Evolutionary conservation across 2,797 vertebrate genomes (phyloP).

Genomic region (Premnoplex brunnescens): DNA sequence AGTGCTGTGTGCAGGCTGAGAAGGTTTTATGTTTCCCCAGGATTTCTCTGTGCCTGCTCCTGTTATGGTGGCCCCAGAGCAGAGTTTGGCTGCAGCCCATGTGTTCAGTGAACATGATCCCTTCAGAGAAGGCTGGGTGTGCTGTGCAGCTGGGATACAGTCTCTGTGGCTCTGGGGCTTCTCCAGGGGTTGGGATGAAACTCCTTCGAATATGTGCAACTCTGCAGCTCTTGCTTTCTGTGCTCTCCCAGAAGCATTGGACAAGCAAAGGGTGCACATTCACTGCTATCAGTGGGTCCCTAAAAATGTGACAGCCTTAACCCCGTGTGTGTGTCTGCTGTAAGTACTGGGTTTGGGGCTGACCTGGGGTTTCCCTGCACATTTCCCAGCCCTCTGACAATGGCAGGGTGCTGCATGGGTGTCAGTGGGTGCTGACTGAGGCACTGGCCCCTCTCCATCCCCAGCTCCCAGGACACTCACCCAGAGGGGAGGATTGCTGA

Average conservation of each 20-base stretch:
- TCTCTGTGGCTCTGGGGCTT: neutral
- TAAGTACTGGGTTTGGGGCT: neutral
- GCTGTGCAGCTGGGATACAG: neutral
- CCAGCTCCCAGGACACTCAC: neutral
- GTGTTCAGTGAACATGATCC: neutral
- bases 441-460: neutral
- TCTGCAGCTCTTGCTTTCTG: neutral
- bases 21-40: neutral
- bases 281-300: neutral
- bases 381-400: neutral
- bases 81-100: neutral
- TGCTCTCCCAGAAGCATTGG: neutral
- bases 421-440: neutral
- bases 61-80: neutral
- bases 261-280: neutral
- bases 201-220: neutral
- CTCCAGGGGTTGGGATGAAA: neutral
- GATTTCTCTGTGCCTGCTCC: neutral
- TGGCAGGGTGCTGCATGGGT: neutral
- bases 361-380: neutral
- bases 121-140: neutral
- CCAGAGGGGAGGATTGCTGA: neutral
- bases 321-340: accelerated
- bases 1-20: neutral
- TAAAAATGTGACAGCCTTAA: accelerated